phyloP scores from a whole-genome alignment of 2,797 vertebrate species.

The Rhinophrynus dorsalis region DNA sequence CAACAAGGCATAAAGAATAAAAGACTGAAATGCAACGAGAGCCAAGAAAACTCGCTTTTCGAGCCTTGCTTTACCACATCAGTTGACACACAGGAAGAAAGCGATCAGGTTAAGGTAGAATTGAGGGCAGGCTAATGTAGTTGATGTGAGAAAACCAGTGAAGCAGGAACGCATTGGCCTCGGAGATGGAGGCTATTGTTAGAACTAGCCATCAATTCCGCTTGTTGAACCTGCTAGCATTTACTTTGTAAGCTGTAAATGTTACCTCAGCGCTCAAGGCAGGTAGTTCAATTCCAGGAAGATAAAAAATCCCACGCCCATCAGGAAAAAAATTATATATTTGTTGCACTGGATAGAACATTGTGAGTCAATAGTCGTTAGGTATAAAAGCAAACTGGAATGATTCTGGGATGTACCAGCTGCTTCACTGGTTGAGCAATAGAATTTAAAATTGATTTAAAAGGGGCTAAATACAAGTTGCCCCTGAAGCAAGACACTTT shows the following conservation, averaged over 20 bases:
- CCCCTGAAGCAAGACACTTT: no score
- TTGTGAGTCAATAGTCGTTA: no score
- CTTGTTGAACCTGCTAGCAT: constrained; percentile 26
- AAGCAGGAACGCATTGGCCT: background rate
- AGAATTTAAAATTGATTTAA: no score
- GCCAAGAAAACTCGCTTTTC: background rate
- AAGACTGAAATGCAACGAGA: background rate
- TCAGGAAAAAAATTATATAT: no score
- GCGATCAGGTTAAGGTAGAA: constrained; percentile 31
- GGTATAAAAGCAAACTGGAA: no score
- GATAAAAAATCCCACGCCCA: background rate
- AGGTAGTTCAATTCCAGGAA: background rate
- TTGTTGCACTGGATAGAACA: no score
- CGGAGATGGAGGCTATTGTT: constrained; percentile 17
- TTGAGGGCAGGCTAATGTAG: constrained; percentile 15
- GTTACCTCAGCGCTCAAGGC: background rate
- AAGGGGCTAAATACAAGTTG: no score
- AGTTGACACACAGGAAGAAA: constrained; percentile 16
- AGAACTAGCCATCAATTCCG: constrained; percentile 28
- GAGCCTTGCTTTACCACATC: background rate
- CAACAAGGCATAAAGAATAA: background rate
- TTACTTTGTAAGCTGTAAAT: constrained; percentile 27
- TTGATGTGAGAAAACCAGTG: constrained; percentile 36
- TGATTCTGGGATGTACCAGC: no score
- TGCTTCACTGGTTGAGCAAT: no score